These are phyloP conservation scores for Tachypleus tridentatus DNA, from an alignment of 1,140 invertebrate genomes.

Conservation along the genomic window DNA sequence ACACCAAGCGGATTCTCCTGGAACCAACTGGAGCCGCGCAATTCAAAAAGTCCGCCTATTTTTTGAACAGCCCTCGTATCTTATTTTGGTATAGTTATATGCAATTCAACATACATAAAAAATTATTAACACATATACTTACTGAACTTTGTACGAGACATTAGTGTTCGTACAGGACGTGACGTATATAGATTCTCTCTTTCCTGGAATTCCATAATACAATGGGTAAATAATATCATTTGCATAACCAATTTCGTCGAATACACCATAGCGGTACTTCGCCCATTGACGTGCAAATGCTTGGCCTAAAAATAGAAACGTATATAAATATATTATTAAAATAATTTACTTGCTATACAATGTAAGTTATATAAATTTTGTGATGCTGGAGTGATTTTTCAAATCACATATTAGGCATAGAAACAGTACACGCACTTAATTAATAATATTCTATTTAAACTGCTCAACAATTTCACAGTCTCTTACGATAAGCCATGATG, in stretches of 20 bases:
- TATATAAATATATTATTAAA: background rate
- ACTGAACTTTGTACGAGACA: conserved; percentile 12
- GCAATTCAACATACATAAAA: background rate
- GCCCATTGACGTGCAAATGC: conserved; percentile 49
- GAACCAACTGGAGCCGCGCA: too few species aligned
- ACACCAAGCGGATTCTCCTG: too few species aligned
- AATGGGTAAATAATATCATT: conserved; percentile 46
- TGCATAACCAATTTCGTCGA: conserved; percentile 49
- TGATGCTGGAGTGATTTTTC: too few species aligned
- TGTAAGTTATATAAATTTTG: too few species aligned
- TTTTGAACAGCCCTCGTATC: too few species aligned
- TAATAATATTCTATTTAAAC: too few species aligned
- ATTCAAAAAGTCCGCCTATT: too few species aligned
- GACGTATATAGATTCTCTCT: conserved; percentile 6
- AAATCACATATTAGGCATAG: too few species aligned
- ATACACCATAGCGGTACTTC: conserved; percentile 54
- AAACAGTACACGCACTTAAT: too few species aligned
- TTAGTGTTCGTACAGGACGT: conserved; percentile 16
- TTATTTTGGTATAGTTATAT: background rate
- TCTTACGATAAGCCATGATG: too few species aligned
- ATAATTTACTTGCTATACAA: too few species aligned
- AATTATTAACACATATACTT: background rate
- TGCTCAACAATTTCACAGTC: too few species aligned
- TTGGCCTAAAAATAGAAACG: conserved; percentile 30
- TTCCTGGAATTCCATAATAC: conserved; percentile 22